A percentile compares a stretch with the other conserved stretches of the same genome.
These are phyloP conservation scores for Nibea albiflora DNA, from an alignment of 2,113 vertebrate species.

Conservation along the genomic window DNA sequence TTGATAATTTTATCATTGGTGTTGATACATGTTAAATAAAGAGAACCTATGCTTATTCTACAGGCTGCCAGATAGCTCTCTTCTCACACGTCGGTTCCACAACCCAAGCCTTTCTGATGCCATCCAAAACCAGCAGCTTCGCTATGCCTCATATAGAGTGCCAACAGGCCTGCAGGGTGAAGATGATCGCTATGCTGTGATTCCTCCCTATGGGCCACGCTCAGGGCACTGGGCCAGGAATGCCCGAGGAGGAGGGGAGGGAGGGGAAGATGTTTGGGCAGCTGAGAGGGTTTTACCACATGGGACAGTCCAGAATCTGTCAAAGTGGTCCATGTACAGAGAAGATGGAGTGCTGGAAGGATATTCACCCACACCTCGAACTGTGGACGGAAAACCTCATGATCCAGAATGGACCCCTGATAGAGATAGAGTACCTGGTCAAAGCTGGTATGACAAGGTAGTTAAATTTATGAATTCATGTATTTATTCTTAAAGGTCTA, in stretches of 20 bases:
- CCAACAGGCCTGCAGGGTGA: slow-evolving; percentile 76
- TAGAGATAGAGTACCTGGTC: slow-evolving; percentile 76
- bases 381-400: slow-evolving; percentile 58
- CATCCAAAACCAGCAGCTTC: slow-evolving; percentile 82
- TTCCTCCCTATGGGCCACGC: slow-evolving; percentile 88
- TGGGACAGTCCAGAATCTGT: slow-evolving; percentile 80
- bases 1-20: background rate
- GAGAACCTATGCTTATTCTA: background rate
- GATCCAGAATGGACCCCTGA: slow-evolving; percentile 81
- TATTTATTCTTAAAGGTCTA: background rate
- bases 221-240: slow-evolving; percentile 85
- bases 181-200: slow-evolving; percentile 88
- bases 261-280: slow-evolving; percentile 84
- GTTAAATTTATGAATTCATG: background rate
- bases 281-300: slow-evolving; percentile 83
- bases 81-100: slow-evolving; percentile 74
- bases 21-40: background rate
- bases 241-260: slow-evolving; percentile 71
- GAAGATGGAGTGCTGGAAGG: slow-evolving; percentile 81
- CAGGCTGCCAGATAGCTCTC: slow-evolving; percentile 76
- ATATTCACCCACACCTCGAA: slow-evolving; percentile 57
- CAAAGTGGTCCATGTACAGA: slow-evolving; percentile 83
- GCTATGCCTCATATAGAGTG: slow-evolving; percentile 79
- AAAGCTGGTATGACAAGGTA: slow-evolving; percentile 88
- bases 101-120: slow-evolving; percentile 75